Base-by-base conservation (phyloP, 2,797 vertebrate species). In the Xenops minutus region DNA sequence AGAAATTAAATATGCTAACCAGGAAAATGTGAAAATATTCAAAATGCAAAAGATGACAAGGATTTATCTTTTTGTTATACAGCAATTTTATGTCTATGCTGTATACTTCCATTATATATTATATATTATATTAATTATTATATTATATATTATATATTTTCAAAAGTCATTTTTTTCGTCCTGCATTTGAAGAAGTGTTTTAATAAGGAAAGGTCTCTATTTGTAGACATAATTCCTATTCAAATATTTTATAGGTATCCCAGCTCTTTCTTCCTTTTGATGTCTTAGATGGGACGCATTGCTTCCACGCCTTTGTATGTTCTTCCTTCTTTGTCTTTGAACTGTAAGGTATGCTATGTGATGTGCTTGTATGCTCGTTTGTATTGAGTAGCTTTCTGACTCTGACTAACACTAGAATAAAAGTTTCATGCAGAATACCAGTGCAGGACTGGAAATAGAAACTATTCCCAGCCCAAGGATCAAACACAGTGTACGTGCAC, bases 401-500 rank as follows among this genome's bases (percentile, higher is more conserved):
- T 54, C 27, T 77, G 64, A 49, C 32, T 85, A 89, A 64, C 14
- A 39, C 4, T 0, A 0, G n/a, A 85, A 79, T 73, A 36, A 39
- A 41, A 58, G 21, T 85, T 68, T 34, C 62, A 9, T 52, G 10
- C 32, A n/a, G 36, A 34, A 80, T 14, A 74, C 3, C 6, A 71
- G 5, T 22, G 30, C n/a, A 51, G 39, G 7, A n/a, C 64, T 81
- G 75, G 66, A 72, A 74, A n/a, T 7, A 90, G 54, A 68, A 88
- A 46, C 9, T 36, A 12, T 44, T 85, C 63, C 43, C 17, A 76
- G 8, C 8, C 16, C 2, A 43, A 48, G 37, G 54, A 73, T 52
- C 26, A 80, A 80, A 64, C 32, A 12, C 4, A 9, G 9, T 1
- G 3, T 32, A 48, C 0, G 0, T 39, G 29, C 23, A 39, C 11